Evolutionary conservation across 2,113 vertebrate genomes (phyloP).

Genomic region (Enhydra lutris): DNA sequence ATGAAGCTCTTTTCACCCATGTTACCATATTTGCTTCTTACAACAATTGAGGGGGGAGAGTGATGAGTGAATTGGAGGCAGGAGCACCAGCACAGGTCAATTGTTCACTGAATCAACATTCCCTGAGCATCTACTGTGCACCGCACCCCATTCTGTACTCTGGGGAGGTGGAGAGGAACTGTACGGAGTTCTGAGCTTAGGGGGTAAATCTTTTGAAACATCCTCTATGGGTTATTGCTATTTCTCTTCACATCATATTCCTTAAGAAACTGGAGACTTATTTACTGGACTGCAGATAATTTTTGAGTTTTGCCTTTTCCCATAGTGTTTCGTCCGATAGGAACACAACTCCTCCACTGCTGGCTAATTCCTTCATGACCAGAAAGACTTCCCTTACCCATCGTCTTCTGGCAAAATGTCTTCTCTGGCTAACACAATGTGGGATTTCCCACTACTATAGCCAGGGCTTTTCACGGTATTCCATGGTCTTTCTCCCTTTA

Average conservation of each 20-base stretch:
- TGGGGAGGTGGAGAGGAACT: not conserved
- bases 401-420: not conserved
- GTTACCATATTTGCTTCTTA: not conserved
- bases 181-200: not conserved
- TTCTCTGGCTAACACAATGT: not conserved
- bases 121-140: not conserved
- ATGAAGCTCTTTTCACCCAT: not conserved
- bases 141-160: not conserved
- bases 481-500: not conserved
- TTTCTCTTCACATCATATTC: not conserved
- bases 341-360: not conserved
- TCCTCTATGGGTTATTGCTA: not conserved
- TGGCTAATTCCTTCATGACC: not conserved
- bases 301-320: slow-evolving; percentile 29
- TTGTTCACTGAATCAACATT: not conserved
- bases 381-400: not conserved
- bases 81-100: not conserved
- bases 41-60: not conserved
- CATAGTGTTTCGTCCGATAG: not conserved
- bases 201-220: not conserved
- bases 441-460: not conserved
- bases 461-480: not conserved
- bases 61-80: not conserved
- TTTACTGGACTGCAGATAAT: not conserved
- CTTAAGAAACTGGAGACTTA: slow-evolving; percentile 10